Evolutionary conservation across 2,797 vertebrate species (phyloP), one percentile per base, ranked within the genome.

Genomic region (Pelobates cultripes): DNA sequence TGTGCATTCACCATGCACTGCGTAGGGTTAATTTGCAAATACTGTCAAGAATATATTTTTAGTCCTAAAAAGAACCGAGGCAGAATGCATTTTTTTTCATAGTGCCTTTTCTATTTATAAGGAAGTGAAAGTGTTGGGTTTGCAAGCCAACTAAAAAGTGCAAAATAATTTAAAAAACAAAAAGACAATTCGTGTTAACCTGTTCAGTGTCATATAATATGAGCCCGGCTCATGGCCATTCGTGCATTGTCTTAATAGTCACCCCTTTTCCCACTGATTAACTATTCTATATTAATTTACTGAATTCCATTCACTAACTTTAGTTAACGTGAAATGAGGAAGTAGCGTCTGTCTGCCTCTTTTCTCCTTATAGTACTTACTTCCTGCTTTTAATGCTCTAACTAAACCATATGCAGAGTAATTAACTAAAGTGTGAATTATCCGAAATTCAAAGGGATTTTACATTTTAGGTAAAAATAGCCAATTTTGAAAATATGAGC

Each of bases 61-160:
- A 10, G 47, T 10, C 5, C 5, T 51, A 51, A 51, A 51, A 51
- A 10, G 47, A 51, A 10, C 47, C 5, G 47, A 51, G 10, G 47
- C 47, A 51, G 47, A 6, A 51, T 51, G 47, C 47, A 10, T 51
- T 51, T 51, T 1, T 51, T 10, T 51, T 51, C 10, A 51, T 10
- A 6, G 5, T 51, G 5, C 9, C 9, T 51, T 51, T 51, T 51
- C 47, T 51, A 51, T 51, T 5, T 51, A 6, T 51, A 51, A 63
- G 73, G 79, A 81, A 81, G 79, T 81, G 79, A 81, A 81, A 75
- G 51, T 75, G 72, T 41, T 68, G 0, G 61, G 60, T 45, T 66
- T 74, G 60, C 55, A 55, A 44, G 13, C 44, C 47, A 68, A 74
- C 61, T 42, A 15, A 75, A 63, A 68, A 80, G 43, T 47, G n/a